A percentile compares a stretch with the other conserved stretches of the same genome.
Conservation (phyloP, 2,888 invertebrate genomes). For the Campoplex capitator region DNA sequence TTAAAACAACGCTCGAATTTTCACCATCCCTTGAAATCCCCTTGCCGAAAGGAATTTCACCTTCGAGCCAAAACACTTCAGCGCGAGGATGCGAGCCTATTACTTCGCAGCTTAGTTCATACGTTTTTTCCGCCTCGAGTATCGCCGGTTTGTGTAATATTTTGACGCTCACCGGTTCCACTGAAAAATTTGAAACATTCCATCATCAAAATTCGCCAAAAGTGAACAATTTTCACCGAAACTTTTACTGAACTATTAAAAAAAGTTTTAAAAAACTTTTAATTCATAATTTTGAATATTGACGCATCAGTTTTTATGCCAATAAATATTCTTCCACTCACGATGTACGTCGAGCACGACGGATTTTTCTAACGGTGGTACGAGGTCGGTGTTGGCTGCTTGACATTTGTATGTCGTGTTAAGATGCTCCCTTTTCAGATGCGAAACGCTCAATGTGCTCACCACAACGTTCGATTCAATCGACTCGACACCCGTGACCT, state of each 20-base stretch:
- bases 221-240: background rate
- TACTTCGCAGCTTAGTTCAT: conserved; percentile 92
- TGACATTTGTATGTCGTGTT: conserved; percentile 95
- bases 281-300: background rate
- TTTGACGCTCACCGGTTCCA: conserved; percentile 92
- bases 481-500: conserved; percentile 87
- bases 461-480: conserved; percentile 91
- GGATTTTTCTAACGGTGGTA: conserved; percentile 92
- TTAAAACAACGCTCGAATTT: conserved; percentile 90
- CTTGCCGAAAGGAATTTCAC: conserved; percentile 90
- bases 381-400: conserved; percentile 94
- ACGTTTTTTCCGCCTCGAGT: conserved; percentile 92
- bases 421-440: conserved; percentile 90
- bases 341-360: conserved; percentile 93
- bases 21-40: conserved; percentile 83
- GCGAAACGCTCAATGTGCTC: conserved; percentile 91
- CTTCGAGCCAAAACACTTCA: conserved; percentile 93
- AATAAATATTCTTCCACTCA: conserved; percentile 79
- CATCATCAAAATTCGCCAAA: background rate
- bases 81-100: conserved; percentile 95
- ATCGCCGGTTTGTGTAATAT: conserved; percentile 91
- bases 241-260: background rate
- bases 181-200: conserved; percentile 86
- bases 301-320: background rate
- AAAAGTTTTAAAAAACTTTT: background rate